Base-by-base conservation (phyloP, 2,888 invertebrate genomes). In the Xanthorhoe designata region DNA sequence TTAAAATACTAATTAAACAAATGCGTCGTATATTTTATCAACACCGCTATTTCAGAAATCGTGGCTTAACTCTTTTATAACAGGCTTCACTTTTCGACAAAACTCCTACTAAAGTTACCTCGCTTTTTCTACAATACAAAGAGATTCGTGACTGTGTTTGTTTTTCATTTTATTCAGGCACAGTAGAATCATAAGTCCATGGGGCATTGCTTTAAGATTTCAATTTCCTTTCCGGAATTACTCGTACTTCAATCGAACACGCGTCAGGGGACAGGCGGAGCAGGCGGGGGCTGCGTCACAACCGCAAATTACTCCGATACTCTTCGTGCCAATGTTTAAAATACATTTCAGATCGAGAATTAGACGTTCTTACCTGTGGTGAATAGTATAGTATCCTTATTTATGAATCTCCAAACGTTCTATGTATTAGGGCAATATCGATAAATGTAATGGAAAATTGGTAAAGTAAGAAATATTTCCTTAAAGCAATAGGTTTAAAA, bases 171-270 rank as follows among this genome's bases (percentile, higher is more conserved):
- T 84, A 82, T 86, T 83, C 83, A 79, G 84, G 82, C 55, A 63
- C 80, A 79, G 79, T 78, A 82, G 85, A 84, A 88, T 87, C 86
- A 88, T 87, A 84, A 88, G 85, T 92, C 92, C 87, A 84, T 88
- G 81, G 92, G 88, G 92, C 88, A 91, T 90, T 91, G 89, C 92
- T 88, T 88, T 90, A 91, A 92, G 92, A 92, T 93, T 93, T 93
- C 92, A 92, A 93, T 93, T 93, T 93, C 92, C 92, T 91, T 92
- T 87, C 87, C 89, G 91, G 90, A 93, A 93, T 93, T 92, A 93
- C 92, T 91, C 89, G 90, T 88, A 83, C 87, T 90, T 88, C 92
- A 92, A 93, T 93, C 92, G 92, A 92, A 91, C 92, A 89, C 88
- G 91, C 91, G 91, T 91, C 88, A 84, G 83, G 91, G 90, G 88